Percentiles rank a stretch among this genome's conserved stretches.
These are phyloP conservation scores for Hemicentrotus pulcherrimus DNA, from an alignment of 35 echinoderm and acorn worm species.

Conservation along the genomic window DNA sequence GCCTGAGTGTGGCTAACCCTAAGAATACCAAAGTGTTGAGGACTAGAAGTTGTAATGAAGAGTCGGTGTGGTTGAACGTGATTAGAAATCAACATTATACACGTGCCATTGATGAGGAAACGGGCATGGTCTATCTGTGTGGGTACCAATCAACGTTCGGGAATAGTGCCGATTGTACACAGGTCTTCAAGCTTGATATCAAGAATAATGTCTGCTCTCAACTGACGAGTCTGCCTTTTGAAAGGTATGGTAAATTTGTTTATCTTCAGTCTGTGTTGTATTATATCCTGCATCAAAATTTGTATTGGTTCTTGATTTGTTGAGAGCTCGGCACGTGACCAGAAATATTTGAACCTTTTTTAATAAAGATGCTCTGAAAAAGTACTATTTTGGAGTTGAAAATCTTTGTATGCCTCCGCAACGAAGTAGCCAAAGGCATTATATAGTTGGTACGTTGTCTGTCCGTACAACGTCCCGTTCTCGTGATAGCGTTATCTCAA, in stretches of 20 bases:
- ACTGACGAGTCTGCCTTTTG: conserved; percentile 21
- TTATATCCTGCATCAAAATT: too few relatives aligned
- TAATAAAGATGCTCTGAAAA: too few relatives aligned
- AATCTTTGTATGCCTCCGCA: too few relatives aligned
- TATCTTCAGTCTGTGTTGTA: too few relatives aligned
- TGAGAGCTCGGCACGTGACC: too few relatives aligned
- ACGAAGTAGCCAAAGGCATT: too few relatives aligned
- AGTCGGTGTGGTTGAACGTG: conserved; percentile 25
- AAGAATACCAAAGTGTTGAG: background rate
- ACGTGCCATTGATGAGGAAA: background rate
- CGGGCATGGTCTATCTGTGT: conserved; percentile 8
- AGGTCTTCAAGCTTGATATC: conserved; percentile 26
- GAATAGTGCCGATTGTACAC: background rate
- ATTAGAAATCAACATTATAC: background rate
- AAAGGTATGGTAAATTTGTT: background rate
- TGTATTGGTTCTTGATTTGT: too few relatives aligned
- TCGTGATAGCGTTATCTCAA: too few relatives aligned
- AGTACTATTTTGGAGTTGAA: too few relatives aligned
- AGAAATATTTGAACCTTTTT: too few relatives aligned
- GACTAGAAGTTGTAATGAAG: background rate
- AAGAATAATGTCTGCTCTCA: background rate
- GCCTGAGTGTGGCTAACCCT: background rate
- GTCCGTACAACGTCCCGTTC: too few relatives aligned
- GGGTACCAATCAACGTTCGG: background rate
- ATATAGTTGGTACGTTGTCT: too few relatives aligned